Evolutionary conservation across 2,888 invertebrate species (phyloP).

Genomic region (Acronicta leporina): DNA sequence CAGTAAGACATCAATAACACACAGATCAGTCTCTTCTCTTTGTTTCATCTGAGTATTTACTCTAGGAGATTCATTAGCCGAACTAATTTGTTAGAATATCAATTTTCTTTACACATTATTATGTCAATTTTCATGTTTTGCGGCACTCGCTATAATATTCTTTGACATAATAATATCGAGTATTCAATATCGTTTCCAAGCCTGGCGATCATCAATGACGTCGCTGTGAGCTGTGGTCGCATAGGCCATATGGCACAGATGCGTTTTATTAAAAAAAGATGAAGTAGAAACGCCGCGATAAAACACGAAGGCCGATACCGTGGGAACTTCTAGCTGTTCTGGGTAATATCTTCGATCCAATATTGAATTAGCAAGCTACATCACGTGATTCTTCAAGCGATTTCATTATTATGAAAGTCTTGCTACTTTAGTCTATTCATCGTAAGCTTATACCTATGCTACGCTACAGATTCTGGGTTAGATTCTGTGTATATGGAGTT

Average conservation of each 20-base stretch:
- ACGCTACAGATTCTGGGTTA: too few species aligned
- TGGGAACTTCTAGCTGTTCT: slow-evolving; percentile 18
- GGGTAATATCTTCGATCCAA: too few species aligned
- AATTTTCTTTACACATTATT: not conserved
- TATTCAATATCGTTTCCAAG: slow-evolving; percentile 39
- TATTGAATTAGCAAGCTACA: too few species aligned
- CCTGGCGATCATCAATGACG: slow-evolving; percentile 57
- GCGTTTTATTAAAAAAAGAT: slow-evolving; percentile 38
- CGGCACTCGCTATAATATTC: too few species aligned
- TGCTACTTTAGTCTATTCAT: too few species aligned
- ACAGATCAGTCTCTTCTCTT: not conserved
- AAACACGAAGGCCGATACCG: slow-evolving; percentile 36
- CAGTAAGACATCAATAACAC: not conserved
- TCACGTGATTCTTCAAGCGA: too few species aligned
- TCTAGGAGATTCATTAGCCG: not conserved
- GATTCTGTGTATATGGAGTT: too few species aligned
- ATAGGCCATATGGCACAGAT: slow-evolving; percentile 51
- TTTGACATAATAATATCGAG: slow-evolving; percentile 4
- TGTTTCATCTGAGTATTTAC: not conserved
- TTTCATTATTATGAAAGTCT: too few species aligned
- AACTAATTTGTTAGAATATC: not conserved
- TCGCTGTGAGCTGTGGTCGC: slow-evolving; percentile 65
- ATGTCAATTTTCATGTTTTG: not conserved
- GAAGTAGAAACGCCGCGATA: slow-evolving; percentile 31
- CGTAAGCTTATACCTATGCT: too few species aligned